Percentiles rank a stretch among this genome's conserved stretches.
phyloP scores from a whole-genome alignment of 2,797 vertebrate species.

The Odontamblyopus rebecca region DNA sequence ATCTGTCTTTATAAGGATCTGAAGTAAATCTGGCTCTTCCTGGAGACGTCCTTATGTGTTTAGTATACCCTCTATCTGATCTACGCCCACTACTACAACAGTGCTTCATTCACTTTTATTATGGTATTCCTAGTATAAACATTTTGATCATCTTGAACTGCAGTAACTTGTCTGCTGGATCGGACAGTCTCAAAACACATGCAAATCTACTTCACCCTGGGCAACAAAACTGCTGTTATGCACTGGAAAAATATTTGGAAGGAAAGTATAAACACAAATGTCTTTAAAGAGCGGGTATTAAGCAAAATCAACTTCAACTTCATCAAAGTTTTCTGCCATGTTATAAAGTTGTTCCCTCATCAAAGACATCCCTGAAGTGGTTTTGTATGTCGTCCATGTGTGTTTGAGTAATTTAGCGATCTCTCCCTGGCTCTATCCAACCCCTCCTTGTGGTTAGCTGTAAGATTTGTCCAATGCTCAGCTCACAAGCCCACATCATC shows the following conservation, averaged over 20 bases:
- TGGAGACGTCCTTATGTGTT: slow-evolving; percentile 44
- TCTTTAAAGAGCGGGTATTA: too few relatives aligned
- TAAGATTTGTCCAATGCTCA: too few relatives aligned
- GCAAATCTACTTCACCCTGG: too few relatives aligned
- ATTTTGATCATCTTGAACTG: neutral
- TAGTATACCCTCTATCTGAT: slow-evolving; percentile 61
- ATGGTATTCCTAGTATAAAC: neutral
- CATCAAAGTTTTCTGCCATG: too few relatives aligned
- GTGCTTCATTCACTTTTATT: neutral
- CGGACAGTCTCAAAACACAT: neutral
- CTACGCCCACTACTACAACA: neutral
- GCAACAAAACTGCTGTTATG: neutral
- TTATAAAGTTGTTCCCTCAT: too few relatives aligned
- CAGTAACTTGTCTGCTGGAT: neutral
- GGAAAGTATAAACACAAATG: neutral
- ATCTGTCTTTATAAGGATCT: slow-evolving; percentile 74
- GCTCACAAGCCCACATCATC: too few relatives aligned
- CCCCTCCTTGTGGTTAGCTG: too few relatives aligned
- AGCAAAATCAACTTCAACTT: too few relatives aligned
- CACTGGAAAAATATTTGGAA: neutral
- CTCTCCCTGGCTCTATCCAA: too few relatives aligned
- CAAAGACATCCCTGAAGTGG: too few relatives aligned
- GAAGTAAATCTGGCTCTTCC: slow-evolving; percentile 59
- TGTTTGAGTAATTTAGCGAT: too few relatives aligned
- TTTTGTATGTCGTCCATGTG: too few relatives aligned